Conservation (phyloP, 2,888 invertebrate species). For the Athrips mouffetella region DNA sequence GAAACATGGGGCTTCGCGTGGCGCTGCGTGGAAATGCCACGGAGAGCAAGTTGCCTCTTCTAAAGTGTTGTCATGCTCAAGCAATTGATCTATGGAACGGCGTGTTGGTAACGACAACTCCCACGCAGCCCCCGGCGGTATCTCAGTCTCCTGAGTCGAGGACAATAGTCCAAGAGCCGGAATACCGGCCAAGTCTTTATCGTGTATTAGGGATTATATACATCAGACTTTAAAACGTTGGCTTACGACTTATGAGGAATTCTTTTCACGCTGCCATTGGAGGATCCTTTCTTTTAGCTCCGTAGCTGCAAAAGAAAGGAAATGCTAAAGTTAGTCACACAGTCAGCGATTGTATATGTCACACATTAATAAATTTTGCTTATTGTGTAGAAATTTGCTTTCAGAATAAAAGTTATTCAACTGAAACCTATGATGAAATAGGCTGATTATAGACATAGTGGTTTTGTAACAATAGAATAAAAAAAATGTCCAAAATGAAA, state of each 20-base stretch:
- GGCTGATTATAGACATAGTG: neutral
- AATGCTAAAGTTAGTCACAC: constrained; percentile 7
- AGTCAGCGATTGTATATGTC: neutral
- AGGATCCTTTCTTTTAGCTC: constrained; percentile 92
- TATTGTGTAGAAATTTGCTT: too few species aligned
- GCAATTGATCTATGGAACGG: neutral
- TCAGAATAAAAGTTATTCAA: too few species aligned
- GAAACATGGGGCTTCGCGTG: neutral
- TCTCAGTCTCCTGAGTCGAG: constrained; percentile 19
- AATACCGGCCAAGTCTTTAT: constrained; percentile 60
- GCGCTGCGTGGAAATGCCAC: neutral
- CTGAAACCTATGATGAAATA: too few species aligned
- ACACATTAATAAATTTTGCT: neutral
- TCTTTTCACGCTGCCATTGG: constrained; percentile 91
- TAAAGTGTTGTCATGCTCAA: neutral
- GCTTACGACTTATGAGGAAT: constrained; percentile 62
- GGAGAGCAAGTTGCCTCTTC: too few species aligned
- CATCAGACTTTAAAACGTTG: constrained; percentile 68
- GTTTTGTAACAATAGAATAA: neutral
- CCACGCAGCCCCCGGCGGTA: neutral
- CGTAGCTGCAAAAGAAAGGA: constrained; percentile 78
- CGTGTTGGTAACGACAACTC: neutral
- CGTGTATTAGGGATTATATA: constrained; percentile 60
- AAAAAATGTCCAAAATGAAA: too few species aligned
- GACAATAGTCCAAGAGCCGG: constrained; percentile 68